Evolutionary conservation across 2,797 vertebrate genomes (phyloP).

Genomic region (Pipistrellus kuhlii): DNA sequence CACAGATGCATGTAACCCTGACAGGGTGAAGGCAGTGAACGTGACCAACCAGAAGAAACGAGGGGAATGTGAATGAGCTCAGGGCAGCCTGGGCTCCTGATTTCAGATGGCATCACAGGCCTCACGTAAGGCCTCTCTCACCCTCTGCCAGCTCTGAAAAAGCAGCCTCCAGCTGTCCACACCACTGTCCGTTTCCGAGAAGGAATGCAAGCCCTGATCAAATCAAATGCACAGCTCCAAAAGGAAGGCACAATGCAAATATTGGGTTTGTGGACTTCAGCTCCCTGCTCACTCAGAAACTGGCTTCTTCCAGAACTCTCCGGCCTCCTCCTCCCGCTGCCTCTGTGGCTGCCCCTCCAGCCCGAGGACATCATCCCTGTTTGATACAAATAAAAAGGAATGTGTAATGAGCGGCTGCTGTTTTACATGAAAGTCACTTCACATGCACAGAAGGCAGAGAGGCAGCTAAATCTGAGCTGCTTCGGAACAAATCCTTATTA

Average conservation of each 20-base stretch:
- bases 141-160: neutral
- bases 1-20: neutral
- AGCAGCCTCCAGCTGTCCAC: neutral
- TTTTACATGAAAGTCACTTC: constrained; percentile 89
- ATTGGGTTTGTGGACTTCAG: neutral
- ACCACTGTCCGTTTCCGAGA: neutral
- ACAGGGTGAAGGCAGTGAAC: neutral
- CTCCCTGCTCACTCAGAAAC: neutral
- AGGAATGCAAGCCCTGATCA: neutral
- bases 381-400: constrained; percentile 89
- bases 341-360: constrained; percentile 81
- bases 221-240: neutral
- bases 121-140: neutral
- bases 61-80: neutral
- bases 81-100: neutral
- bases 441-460: constrained; percentile 87
- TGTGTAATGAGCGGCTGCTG: constrained; percentile 84
- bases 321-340: neutral
- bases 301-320: constrained; percentile 45
- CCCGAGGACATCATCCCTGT: constrained; percentile 86
- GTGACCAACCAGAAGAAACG: neutral
- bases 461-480: constrained; percentile 87
- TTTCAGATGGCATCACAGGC: neutral
- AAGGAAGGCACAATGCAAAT: neutral
- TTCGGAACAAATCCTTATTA: constrained; percentile 87